These are phyloP conservation scores for Setophaga kirtlandii DNA, from an alignment of 2,113 vertebrate species.

Conservation along the genomic window DNA sequence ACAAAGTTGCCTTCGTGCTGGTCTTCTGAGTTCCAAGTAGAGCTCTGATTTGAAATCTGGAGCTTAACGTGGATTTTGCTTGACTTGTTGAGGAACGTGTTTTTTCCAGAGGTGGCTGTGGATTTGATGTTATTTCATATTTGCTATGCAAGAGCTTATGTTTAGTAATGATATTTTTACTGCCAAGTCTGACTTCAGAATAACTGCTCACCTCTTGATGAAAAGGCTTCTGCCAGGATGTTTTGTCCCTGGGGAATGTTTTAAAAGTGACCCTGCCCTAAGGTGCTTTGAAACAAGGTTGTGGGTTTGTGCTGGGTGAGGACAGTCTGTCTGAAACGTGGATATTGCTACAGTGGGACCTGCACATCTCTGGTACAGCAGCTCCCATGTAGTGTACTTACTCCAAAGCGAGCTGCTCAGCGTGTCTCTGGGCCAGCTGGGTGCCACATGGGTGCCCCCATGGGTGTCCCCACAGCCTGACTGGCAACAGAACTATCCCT, in stretches of 20 bases:
- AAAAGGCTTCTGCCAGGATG: background rate
- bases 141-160: background rate
- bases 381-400: rapidly evolving
- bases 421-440: background rate
- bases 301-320: background rate
- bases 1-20: background rate
- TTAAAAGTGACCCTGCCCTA: background rate
- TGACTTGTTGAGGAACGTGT: background rate
- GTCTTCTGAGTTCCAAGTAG: background rate
- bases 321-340: background rate
- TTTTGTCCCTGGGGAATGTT: background rate
- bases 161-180: background rate
- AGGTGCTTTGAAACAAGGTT: background rate
- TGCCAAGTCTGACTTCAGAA: background rate
- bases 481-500: background rate
- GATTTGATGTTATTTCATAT: background rate
- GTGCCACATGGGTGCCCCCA: rapidly evolving
- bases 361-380: rapidly evolving
- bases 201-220: background rate
- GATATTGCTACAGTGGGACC: background rate
- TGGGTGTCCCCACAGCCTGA: rapidly evolving
- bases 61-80: background rate
- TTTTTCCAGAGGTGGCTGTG: background rate
- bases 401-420: rapidly evolving
- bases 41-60: background rate